phyloP scores from a whole-genome alignment of 2,888 invertebrate genomes.

The Andrena hattorfiana region DNA sequence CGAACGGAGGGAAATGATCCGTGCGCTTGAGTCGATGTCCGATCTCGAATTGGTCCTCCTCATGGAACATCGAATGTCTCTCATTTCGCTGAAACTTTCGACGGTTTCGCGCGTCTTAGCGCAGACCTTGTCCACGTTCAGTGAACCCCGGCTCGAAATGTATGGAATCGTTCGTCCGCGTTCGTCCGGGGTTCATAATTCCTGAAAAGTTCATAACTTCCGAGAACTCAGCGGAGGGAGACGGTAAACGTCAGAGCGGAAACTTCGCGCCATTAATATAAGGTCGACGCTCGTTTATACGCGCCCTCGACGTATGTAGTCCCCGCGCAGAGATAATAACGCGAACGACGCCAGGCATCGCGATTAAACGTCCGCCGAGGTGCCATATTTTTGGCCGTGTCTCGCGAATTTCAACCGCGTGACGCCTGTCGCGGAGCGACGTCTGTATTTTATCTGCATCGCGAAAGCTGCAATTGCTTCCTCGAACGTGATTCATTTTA shows the following conservation, averaged over 20 bases:
- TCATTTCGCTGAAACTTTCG: constrained; percentile 8
- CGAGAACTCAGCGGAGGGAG: constrained; percentile 55
- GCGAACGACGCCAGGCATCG: constrained; percentile 27
- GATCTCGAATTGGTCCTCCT: not conserved
- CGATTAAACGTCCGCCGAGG: constrained; percentile 46
- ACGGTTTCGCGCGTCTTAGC: constrained; percentile 33
- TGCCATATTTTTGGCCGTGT: constrained; percentile 37
- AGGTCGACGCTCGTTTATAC: constrained; percentile 63
- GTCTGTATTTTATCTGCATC: constrained; percentile 39
- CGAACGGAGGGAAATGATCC: constrained; percentile 6
- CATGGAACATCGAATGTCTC: constrained; percentile 15
- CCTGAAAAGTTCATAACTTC: constrained; percentile 67
- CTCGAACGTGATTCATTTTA: constrained; percentile 13
- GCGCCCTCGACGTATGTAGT: constrained; percentile 53
- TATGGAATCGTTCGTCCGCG: constrained; percentile 21
- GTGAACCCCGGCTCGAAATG: constrained; percentile 3
- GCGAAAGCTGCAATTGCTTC: constrained; percentile 1
- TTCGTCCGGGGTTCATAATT: constrained; percentile 61
- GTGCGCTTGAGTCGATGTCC: not conserved
- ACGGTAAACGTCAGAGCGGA: constrained; percentile 64
- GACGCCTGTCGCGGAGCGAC: constrained; percentile 20
- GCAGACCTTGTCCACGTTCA: constrained; percentile 19
- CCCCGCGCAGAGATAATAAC: constrained; percentile 53
- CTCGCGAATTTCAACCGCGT: constrained; percentile 34
- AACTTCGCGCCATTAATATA: constrained; percentile 62